phyloP scores from a whole-genome alignment of 2,113 vertebrate species.

The Thunnus thynnus region DNA sequence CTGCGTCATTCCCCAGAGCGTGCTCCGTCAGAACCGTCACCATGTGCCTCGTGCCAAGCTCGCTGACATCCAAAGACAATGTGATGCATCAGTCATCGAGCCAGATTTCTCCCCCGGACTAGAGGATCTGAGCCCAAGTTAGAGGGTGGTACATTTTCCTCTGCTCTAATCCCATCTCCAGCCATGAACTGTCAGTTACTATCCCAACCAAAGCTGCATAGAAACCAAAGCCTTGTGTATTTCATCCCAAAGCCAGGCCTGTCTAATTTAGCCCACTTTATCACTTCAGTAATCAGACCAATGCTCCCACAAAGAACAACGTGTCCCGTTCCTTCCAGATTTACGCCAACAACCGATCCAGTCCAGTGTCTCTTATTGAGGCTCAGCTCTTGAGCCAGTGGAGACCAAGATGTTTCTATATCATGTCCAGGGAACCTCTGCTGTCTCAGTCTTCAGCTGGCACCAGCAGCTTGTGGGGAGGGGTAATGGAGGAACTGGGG shows the following conservation, averaged over 20 bases:
- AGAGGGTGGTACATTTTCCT: constrained; percentile 64
- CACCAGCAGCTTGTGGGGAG: constrained; percentile 42
- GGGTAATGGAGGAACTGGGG: constrained; percentile 38
- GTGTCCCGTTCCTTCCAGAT: constrained; percentile 39
- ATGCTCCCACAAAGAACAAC: constrained; percentile 47
- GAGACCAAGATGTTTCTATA: constrained; percentile 42
- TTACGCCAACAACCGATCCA: constrained; percentile 39
- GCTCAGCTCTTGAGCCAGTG: constrained; percentile 16
- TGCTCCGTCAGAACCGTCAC: constrained; percentile 46
- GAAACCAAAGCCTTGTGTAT: constrained; percentile 54
- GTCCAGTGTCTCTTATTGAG: constrained; percentile 17
- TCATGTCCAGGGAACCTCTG: constrained; percentile 52
- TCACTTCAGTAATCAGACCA: constrained; percentile 64
- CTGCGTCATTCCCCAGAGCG: constrained; percentile 57
- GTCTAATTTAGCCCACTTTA: constrained; percentile 65
- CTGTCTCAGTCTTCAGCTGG: constrained; percentile 50
- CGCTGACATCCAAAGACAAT: constrained; percentile 59
- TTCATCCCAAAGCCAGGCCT: constrained; percentile 53
- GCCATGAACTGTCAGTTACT: constrained; percentile 52
- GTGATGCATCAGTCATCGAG: constrained; percentile 55
- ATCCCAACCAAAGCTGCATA: constrained; percentile 45
- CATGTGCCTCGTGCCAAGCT: constrained; percentile 33
- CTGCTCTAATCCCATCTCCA: constrained; percentile 64
- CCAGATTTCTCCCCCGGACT: constrained; percentile 30
- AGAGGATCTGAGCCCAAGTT: constrained; percentile 44